Conservation (phyloP, 1,140 invertebrate species). For the Sinella curviseta region DNA sequence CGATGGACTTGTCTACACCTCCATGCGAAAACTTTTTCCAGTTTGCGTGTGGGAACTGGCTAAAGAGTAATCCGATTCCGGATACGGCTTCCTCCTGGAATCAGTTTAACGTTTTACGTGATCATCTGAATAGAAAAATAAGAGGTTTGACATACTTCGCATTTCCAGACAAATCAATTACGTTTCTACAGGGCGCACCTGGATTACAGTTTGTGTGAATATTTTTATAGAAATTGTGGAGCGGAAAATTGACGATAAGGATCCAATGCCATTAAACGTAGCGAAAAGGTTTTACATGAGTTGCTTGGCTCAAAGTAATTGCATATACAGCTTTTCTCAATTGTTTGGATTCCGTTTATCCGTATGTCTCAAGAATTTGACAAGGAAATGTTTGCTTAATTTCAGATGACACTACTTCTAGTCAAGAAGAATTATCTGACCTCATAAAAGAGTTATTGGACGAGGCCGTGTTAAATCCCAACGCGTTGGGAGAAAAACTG, state of each 20-base stretch:
- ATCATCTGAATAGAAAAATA: conserved; percentile 32
- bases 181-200: not conserved
- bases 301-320: conserved; percentile 33
- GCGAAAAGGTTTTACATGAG: conserved; percentile 36
- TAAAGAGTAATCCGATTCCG: conserved; percentile 49
- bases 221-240: conserved; percentile 24
- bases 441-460: not conserved
- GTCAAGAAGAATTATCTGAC: not conserved
- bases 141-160: conserved; percentile 21
- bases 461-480: not conserved
- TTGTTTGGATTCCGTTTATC: not conserved
- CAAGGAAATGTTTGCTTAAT: not conserved
- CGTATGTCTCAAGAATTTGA: not conserved
- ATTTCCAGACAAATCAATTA: not conserved
- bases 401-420: conserved; percentile 19
- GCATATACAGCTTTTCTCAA: not conserved
- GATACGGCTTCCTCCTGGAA: conserved; percentile 43
- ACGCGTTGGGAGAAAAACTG: conserved; percentile 37
- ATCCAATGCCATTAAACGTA: conserved; percentile 31
- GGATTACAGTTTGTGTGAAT: not conserved
- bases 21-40: conserved; percentile 55
- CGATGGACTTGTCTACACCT: conserved; percentile 42
- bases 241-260: conserved; percentile 4
- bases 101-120: conserved; percentile 38
- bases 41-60: conserved; percentile 55